Conservation (phyloP, 2,888 invertebrate species). For the Agonopterix arenella region DNA sequence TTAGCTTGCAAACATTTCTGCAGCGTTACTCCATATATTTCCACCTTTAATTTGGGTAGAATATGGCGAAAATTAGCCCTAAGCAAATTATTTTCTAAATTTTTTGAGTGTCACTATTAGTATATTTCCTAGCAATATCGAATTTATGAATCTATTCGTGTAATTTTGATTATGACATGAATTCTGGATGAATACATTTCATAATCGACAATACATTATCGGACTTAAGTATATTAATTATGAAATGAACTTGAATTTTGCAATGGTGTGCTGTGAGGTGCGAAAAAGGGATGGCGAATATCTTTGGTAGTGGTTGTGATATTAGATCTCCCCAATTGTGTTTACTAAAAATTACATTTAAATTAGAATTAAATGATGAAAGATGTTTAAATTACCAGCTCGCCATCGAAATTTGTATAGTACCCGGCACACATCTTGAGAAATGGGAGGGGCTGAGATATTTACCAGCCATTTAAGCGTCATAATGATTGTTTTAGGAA, state of each 20-base stretch:
- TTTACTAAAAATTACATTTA: neutral
- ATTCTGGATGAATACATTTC: neutral
- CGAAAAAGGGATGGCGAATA: constrained; percentile 4
- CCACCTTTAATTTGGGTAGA: no score
- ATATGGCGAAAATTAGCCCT: neutral
- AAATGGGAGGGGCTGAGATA: no score
- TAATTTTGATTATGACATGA: constrained; percentile 2
- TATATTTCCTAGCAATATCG: neutral
- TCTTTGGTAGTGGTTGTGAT: constrained; percentile 41
- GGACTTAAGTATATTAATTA: neutral
- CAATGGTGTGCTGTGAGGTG: constrained; percentile 4
- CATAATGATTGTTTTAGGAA: no score
- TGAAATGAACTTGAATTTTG: neutral
- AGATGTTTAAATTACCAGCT: no score
- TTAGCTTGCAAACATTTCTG: no score
- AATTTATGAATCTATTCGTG: neutral
- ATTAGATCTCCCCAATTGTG: constrained; percentile 35
- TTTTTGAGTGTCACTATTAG: neutral
- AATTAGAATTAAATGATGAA: no score
- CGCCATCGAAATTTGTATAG: no score
- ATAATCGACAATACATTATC: neutral
- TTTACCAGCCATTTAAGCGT: no score
- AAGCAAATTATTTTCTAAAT: neutral
- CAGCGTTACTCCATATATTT: no score
- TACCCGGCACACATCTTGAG: no score